A percentile compares a stretch with the other conserved stretches of the same genome.
These are phyloP conservation scores for Phallusia fumigata DNA, from an alignment of 23 tunicate species.

Conservation along the genomic window DNA sequence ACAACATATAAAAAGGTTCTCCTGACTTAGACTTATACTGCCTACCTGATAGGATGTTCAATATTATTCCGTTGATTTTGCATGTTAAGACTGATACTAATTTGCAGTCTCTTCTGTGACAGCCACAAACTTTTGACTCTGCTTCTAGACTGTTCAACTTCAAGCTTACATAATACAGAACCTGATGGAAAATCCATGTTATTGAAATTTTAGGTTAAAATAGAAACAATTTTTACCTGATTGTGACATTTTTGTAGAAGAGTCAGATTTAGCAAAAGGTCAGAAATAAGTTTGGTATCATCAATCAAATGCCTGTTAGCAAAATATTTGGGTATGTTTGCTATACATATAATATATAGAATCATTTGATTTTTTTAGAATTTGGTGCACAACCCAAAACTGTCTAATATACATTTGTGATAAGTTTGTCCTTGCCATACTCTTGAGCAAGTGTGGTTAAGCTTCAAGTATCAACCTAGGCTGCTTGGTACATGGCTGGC, in stretches of 20 bases:
- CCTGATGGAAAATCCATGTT: neutral
- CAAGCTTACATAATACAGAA: neutral
- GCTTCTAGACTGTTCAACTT: neutral
- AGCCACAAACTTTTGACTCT: neutral
- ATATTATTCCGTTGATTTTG: neutral
- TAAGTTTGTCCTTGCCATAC: too few relatives aligned
- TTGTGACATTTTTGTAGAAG: neutral
- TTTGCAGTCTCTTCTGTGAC: neutral
- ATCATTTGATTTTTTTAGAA: too few relatives aligned
- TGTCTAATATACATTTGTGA: too few relatives aligned
- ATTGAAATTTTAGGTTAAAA: neutral
- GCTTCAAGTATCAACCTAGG: too few relatives aligned
- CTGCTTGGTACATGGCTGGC: too few relatives aligned
- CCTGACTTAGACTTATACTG: neutral
- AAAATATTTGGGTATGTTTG: neutral
- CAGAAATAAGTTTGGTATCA: neutral
- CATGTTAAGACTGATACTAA: neutral
- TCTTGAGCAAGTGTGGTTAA: too few relatives aligned
- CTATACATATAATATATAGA: too few relatives aligned
- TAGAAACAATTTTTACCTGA: neutral
- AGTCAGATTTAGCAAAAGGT: neutral
- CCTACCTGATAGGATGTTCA: neutral
- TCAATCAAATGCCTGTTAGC: neutral
- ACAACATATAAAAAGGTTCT: neutral
- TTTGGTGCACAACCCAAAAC: too few relatives aligned